A percentile compares a stretch with the other conserved stretches of the same genome.
Conservation (phyloP, 2,113 vertebrate species). For the Platysteira castanea region DNA sequence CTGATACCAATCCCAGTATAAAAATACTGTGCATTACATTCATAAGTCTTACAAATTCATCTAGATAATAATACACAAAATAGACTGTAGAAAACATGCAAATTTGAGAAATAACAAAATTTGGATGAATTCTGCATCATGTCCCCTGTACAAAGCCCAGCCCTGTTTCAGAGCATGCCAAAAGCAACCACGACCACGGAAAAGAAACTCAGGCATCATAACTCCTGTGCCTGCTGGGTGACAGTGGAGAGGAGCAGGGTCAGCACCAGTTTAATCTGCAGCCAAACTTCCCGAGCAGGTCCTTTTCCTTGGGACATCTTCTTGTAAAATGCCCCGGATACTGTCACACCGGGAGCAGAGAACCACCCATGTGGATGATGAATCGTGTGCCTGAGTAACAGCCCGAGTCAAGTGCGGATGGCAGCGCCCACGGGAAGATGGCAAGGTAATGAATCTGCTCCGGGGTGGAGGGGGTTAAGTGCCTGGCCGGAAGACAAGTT, state of each 20-base stretch:
- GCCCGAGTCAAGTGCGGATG: not conserved
- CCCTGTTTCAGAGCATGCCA: not conserved
- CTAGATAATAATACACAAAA: not conserved
- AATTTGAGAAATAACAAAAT: not conserved
- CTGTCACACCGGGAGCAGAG: not conserved
- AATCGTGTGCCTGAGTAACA: not conserved
- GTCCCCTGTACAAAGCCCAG: not conserved
- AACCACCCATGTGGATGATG: slow-evolving; percentile 19
- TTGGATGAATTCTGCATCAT: not conserved
- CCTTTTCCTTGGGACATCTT: not conserved
- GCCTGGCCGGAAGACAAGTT: slow-evolving; percentile 49
- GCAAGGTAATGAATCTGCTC: slow-evolving; percentile 23
- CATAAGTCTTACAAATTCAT: not conserved
- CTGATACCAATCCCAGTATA: not conserved
- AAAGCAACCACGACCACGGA: not conserved
- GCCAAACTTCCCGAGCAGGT: not conserved
- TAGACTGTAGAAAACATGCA: not conserved
- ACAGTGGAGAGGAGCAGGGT: not conserved
- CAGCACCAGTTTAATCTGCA: not conserved
- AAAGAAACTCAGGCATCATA: not conserved
- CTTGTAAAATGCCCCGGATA: not conserved
- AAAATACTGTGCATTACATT: not conserved
- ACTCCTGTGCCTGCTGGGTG: not conserved
- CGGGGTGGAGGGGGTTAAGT: slow-evolving; percentile 38
- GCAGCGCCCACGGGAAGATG: not conserved